Evolutionary conservation across 1,140 invertebrate species (phyloP), one percentile per base, ranked within the genome.

Genomic region (Pseudomyrmex cubaensis): DNA sequence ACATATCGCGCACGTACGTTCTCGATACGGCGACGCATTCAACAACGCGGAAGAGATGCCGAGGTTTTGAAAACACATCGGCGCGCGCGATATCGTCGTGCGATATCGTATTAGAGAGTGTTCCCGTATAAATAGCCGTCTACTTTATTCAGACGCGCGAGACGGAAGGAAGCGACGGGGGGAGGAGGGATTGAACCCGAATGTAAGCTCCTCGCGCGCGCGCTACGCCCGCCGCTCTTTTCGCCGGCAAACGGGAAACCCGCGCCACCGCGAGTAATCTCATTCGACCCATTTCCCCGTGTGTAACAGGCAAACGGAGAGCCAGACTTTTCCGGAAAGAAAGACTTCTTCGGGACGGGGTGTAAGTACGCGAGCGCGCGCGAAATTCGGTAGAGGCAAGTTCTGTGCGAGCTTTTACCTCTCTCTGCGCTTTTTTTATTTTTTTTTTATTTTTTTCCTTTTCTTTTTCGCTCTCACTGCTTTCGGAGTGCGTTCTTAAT

Each of bases 271-370:
- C 59, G 72, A 80, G 76, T 80, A 80, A 80, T 80, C 76, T 80
- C 76, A 59, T 80, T 80, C 67, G 76, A 80, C 62, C 82, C 83
- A 86, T 89, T 85, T 89, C 83, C 83, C 77, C 84, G 76, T 83
- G 82, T 84, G 83, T 85, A 84, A 77, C 74, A 77, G 85, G 83
- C 82, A 83, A 66, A 80, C 78, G 67, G 72, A 87, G 73, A 87
- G 73, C 64, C 46, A 82, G 63, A 77, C 74, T 76, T 64, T 35
- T 54, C 85, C 46, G 74, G 75, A 85, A 74, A 82, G 64, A 87
- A 84, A 66, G 83, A 67, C 56, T 84, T 86, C 85, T 75, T 75
- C 63, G 15, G 56, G 44, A 64, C 66, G 63, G 15, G 35, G 5
- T 35, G n/a, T 46, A 66, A 66, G 63, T 66, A 66, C 63, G 64